Evolutionary conservation across 2,888 invertebrate genomes (phyloP), one percentile per base, ranked within the genome.

Genomic region (Volucella bombylans): DNA sequence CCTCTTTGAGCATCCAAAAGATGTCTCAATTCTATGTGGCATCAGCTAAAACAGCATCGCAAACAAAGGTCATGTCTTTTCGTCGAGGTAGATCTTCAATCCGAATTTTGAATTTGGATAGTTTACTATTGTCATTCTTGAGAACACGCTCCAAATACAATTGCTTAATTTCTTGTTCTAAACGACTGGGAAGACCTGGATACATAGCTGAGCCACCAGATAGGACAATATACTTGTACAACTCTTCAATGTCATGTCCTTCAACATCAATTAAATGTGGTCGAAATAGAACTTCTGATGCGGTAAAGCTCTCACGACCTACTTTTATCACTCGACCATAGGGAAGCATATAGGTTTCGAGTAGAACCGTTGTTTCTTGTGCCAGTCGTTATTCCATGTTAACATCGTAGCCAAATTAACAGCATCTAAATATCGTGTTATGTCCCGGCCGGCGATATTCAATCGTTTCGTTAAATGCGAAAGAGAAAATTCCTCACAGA

Each of bases 201-300:
- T 99, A 99, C 99, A 99, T 99, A 38, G 99, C 99, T 86, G 98
- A 98, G 79, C 99, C 99, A 0, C 99, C 99, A 14, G 98, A 98
- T 11, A 99, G 93, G 8, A 99, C 99, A 87, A 99, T 99, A 91
- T 99, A 99, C 92, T 99, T 99, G 93, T 99, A 99, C 82, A 99
- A 93, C 92, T 99, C 99, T 77, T 97, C 97, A 87, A 98, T 96
- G 88, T 99, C 99, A 90, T 97, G 97, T 0, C 98, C 98, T 92
- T 99, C 99, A n/a, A 99, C 97, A 90, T 99, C 98, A 89, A 99
- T 98, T 87, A 99, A 94, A 93, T 99, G 99, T 4, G 99, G 99
- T 92, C 99, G 99, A 93, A 99, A 99, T 86, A 99, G 92, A 0
- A 98, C 98, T 92, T 99, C 99, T 0, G 99, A 99, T 0, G 99